These are phyloP conservation scores for Drosophila neotestacea DNA, from an alignment of 2,888 invertebrate species.

Conservation along the genomic window DNA sequence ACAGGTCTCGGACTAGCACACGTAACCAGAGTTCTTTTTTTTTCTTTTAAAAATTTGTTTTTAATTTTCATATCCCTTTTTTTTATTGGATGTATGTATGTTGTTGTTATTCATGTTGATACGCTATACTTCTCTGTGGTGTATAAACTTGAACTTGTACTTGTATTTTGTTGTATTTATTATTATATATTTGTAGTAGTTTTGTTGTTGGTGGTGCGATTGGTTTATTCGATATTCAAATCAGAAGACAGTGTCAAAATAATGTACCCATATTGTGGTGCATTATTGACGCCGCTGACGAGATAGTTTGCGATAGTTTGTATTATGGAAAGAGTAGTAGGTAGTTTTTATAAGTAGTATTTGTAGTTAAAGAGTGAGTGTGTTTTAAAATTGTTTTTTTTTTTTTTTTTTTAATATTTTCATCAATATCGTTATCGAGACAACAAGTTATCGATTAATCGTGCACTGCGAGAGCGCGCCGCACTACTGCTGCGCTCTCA, in stretches of 20 bases:
- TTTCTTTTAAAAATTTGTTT: background rate
- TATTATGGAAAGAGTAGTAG: slow-evolving; percentile 77
- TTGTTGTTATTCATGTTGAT: slow-evolving; percentile 61
- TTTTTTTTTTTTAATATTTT: no score
- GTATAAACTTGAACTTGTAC: slow-evolving; percentile 51
- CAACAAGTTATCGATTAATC: slow-evolving; percentile 18
- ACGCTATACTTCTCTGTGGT: slow-evolving; percentile 78
- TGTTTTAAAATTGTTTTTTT: slow-evolving; percentile 1
- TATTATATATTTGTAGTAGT: slow-evolving; percentile 36
- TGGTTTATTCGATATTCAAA: slow-evolving; percentile 83
- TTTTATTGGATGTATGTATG: slow-evolving; percentile 31
- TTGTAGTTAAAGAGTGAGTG: slow-evolving; percentile 55
- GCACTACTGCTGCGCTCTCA: slow-evolving; percentile 50
- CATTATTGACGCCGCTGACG: slow-evolving; percentile 80
- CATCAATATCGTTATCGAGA: slow-evolving; percentile 12
- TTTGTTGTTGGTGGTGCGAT: slow-evolving; percentile 56
- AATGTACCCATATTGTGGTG: slow-evolving; percentile 84
- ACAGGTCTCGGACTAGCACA: slow-evolving; percentile 51
- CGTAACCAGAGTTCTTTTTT: slow-evolving; percentile 28
- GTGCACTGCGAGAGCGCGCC: slow-evolving; percentile 49
- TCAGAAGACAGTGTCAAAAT: slow-evolving; percentile 86
- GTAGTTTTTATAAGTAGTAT: slow-evolving; percentile 46
- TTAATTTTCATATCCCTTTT: slow-evolving; percentile 5
- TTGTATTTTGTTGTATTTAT: slow-evolving; percentile 44
- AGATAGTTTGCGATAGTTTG: slow-evolving; percentile 77